These are phyloP conservation scores for Radopholus similis DNA, from an alignment of 1,140 invertebrate genomes.

Conservation along the genomic window DNA sequence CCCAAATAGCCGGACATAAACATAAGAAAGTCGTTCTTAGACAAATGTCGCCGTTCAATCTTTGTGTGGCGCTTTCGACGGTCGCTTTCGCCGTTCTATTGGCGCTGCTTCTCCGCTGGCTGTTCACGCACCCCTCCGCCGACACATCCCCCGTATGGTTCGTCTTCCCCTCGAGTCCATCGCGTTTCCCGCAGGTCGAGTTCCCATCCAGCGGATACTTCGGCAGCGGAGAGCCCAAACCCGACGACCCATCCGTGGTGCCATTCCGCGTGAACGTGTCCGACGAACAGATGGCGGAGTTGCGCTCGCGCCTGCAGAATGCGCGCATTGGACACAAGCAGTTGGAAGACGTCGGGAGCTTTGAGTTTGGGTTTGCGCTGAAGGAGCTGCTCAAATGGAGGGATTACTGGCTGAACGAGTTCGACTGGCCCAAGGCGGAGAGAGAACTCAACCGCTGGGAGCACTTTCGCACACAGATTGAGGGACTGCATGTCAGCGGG, in stretches of 20 bases:
- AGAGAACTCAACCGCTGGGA: conserved; percentile 5
- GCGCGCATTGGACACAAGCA: conserved; percentile 25
- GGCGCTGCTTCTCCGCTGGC: neutral
- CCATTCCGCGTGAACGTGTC: conserved; percentile 28
- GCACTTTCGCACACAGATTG: conserved; percentile 31
- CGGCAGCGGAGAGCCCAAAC: conserved; percentile 6
- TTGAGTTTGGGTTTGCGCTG: conserved; percentile 27
- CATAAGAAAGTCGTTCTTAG: neutral
- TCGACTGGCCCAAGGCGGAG: conserved; percentile 30
- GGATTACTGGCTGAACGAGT: conserved; percentile 28
- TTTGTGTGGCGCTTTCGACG: neutral
- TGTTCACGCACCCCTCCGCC: neutral
- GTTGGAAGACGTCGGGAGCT: conserved; percentile 23
- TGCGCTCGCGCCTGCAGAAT: conserved; percentile 13
- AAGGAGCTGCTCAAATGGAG: neutral
- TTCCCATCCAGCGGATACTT: conserved; percentile 27
- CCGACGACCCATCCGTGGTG: conserved; percentile 13
- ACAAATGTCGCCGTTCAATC: neutral
- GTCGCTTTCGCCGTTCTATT: neutral
- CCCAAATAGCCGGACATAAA: neutral
- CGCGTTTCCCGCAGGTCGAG: conserved; percentile 16
- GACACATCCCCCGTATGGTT: neutral
- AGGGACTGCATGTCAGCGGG: conserved; percentile 26
- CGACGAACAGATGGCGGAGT: neutral
- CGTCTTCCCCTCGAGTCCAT: neutral